Evolutionary conservation across 2,888 invertebrate species (phyloP).

Genomic region (Plebejus argus): DNA sequence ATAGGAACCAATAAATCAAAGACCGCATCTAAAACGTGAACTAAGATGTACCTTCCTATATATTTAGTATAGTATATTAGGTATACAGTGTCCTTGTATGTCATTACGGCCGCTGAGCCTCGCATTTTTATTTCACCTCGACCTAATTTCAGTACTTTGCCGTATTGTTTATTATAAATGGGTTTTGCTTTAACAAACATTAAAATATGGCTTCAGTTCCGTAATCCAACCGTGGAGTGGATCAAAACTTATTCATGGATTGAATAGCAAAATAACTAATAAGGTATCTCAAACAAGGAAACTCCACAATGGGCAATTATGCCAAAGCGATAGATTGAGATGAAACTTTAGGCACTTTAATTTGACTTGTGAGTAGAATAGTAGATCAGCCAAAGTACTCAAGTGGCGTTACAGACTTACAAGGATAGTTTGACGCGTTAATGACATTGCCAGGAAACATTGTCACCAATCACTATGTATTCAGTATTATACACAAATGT

Average conservation of each 20-base stretch:
- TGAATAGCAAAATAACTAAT: neutral
- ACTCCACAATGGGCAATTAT: too few species aligned
- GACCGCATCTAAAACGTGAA: neutral
- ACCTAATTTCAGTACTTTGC: slow-evolving; percentile 10
- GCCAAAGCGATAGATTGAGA: neutral
- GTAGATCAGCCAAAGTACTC: too few species aligned
- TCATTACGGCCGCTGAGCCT: slow-evolving; percentile 18
- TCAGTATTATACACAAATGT: too few species aligned
- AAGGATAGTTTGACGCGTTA: too few species aligned
- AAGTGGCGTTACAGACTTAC: too few species aligned
- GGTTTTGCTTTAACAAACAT: slow-evolving; percentile 19
- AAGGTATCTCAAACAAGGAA: too few species aligned
- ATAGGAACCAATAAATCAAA: neutral
- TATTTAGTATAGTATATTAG: too few species aligned
- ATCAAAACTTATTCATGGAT: neutral
- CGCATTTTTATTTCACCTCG: slow-evolving; percentile 25
- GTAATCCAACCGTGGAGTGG: neutral
- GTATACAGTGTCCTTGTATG: slow-evolving; percentile 15
- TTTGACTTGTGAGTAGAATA: too few species aligned
- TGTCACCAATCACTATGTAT: too few species aligned
- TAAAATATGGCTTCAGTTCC: neutral
- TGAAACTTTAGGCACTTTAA: neutral
- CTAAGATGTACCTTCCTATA: slow-evolving; percentile 7
- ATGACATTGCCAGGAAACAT: too few species aligned
- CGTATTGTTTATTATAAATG: slow-evolving; percentile 22